Evolutionary conservation across 2,888 invertebrate species (phyloP).

Genomic region (Cataglyphis cursor): DNA sequence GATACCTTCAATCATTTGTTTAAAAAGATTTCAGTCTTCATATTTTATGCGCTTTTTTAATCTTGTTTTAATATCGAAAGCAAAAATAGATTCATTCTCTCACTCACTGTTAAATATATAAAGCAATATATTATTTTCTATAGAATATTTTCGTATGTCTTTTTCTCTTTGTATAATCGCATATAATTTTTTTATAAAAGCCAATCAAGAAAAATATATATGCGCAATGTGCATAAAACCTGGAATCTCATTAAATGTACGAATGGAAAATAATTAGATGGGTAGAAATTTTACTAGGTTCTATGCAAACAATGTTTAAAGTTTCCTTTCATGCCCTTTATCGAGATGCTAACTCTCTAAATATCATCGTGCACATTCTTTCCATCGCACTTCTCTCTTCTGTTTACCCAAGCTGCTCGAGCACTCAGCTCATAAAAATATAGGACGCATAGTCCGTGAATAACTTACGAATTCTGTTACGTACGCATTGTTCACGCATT

Average conservation of each 20-base stretch:
- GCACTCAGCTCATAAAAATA: slow-evolving; percentile 37
- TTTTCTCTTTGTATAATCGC: neutral
- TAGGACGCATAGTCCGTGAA: slow-evolving; percentile 26
- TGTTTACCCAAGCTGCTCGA: slow-evolving; percentile 29
- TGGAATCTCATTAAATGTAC: neutral
- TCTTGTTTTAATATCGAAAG: neutral
- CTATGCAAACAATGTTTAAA: slow-evolving; percentile 25
- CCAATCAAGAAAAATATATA: neutral
- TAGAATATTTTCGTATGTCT: neutral
- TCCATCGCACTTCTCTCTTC: slow-evolving; percentile 26
- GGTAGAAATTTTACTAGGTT: neutral
- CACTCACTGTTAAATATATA: neutral
- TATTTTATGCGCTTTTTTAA: neutral
- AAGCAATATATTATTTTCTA: neutral
- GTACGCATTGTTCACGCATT: slow-evolving; percentile 75
- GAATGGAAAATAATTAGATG: neutral
- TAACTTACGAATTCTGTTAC: slow-evolving; percentile 32
- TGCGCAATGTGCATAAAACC: neutral
- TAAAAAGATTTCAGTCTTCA: neutral
- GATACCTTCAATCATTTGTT: slow-evolving; percentile 30
- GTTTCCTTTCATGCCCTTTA: slow-evolving; percentile 17
- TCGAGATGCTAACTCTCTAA: neutral
- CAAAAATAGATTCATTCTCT: neutral
- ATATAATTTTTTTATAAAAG: neutral
- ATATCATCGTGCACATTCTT: slow-evolving; percentile 37